These are phyloP conservation scores for Drosophila burlai DNA, from an alignment of 1,140 invertebrate species.

Conservation along the genomic window DNA sequence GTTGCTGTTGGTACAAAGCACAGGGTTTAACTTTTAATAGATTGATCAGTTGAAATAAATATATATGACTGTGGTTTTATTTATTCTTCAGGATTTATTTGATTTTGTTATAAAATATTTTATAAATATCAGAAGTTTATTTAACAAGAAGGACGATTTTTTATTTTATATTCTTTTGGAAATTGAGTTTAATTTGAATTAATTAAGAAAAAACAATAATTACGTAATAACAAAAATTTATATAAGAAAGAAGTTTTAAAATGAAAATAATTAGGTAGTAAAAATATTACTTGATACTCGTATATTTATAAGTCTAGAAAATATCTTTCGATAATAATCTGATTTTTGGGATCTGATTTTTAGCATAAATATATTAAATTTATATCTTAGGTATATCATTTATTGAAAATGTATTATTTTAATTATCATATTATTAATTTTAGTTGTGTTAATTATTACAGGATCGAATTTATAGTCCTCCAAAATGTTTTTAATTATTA, in stretches of 20 bases:
- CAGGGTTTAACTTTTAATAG: not conserved
- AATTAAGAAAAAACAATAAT: not conserved
- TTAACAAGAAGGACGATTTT: not conserved
- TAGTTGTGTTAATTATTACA: not conserved
- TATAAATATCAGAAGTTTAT: not conserved
- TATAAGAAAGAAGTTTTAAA: too few species aligned
- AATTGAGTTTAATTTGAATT: not conserved
- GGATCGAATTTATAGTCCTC: not conserved
- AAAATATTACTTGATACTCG: too few species aligned
- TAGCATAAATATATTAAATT: too few species aligned
- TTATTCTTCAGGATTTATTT: not conserved
- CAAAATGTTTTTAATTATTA: not conserved
- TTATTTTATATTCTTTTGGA: not conserved
- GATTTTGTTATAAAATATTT: not conserved
- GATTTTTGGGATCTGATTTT: too few species aligned
- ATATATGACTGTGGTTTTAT: not conserved
- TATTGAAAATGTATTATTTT: too few species aligned
- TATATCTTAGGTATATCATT: too few species aligned
- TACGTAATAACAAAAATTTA: too few species aligned
- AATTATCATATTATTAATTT: not conserved
- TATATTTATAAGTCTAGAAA: too few species aligned
- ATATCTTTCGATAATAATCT: too few species aligned
- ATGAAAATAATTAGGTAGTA: too few species aligned
- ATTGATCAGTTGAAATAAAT: not conserved
- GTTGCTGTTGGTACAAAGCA: slow-evolving; percentile 10